These are phyloP conservation scores for Mus spicilegus DNA, from an alignment of 2,113 vertebrate species.

Conservation along the genomic window DNA sequence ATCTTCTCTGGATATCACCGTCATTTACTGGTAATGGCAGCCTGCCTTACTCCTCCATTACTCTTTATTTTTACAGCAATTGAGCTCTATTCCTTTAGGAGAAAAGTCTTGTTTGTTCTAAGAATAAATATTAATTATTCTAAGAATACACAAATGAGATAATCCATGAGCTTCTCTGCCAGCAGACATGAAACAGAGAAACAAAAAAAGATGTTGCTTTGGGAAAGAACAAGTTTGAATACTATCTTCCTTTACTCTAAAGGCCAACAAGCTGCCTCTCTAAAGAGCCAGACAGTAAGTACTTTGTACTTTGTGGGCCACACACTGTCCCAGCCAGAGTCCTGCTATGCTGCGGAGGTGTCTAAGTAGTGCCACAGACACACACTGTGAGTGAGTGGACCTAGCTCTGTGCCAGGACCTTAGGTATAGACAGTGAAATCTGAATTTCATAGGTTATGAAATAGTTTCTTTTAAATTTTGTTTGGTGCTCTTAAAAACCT, in stretches of 20 bases:
- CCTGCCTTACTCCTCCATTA: background rate
- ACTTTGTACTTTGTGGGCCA: background rate
- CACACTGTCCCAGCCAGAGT: background rate
- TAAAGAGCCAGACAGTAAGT: background rate
- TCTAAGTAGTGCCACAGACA: background rate
- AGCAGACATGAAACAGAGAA: conserved; percentile 12
- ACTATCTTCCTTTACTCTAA: background rate
- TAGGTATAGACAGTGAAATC: background rate
- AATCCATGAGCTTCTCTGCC: background rate
- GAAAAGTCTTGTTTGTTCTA: background rate
- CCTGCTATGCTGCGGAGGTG: background rate
- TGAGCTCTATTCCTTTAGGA: background rate
- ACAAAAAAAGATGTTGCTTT: background rate
- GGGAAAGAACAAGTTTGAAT: background rate
- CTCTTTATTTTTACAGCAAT: background rate
- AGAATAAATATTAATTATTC: background rate
- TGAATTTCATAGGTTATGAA: conserved; percentile 13
- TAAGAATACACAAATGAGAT: conserved; percentile 10
- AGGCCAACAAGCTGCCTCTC: background rate
- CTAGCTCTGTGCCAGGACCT: background rate
- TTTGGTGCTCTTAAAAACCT: background rate
- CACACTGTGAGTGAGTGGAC: background rate
- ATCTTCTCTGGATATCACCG: background rate
- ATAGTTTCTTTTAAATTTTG: background rate
- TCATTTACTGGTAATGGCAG: background rate